Base-by-base conservation (phyloP, 1,140 invertebrate genomes). In the Neodiprion fabricii region DNA sequence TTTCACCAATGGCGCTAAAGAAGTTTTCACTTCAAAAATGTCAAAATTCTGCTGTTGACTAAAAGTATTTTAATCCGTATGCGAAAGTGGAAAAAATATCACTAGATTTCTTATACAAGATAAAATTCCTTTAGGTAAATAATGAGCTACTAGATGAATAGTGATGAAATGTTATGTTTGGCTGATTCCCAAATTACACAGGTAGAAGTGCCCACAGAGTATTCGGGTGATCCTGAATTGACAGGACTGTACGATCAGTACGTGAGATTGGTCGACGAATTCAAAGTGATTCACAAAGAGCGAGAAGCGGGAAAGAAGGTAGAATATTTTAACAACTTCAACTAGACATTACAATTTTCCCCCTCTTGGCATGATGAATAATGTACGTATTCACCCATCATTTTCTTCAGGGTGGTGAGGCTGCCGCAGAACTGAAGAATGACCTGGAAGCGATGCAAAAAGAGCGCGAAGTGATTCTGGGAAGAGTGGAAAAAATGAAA, bases 401-500 rank as follows among this genome's bases (percentile, higher is more conserved):
- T 65, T 48, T 40, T 14, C 53, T 28, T 66, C 48, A 86, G 85
- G 79, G 81, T 69, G 84, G 83, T 72, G 90, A 91, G 79, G 90
- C 88, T 75, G 87, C 90, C 0, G 84, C 89, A 14, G 93, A 95
- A 85, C 89, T 95, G 53, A 91, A 93, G 65, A 92, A 92, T 78
- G 95, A 96, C 82, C 92, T 96, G 10, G 91, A 92, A 80, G 92
- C 95, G 53, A 96, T 97, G 95, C 95, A 96, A 79, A 92, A 94
- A 48, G 96, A 97, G 85, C 94, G 93, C 84, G 95, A 96, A 82
- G 91, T 91, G 78, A 90, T 95, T 74, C 92, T 96, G 76, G 94
- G 95, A 79, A 90, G 93, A 78, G 88, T 94, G 17, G 91, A 93
- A 72, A 89, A 91, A 81, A 93, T 92, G 87, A 87, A 85, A 79